Percentiles rank a stretch among this genome's conserved stretches.
Evolutionary conservation across 2,797 vertebrate species (phyloP).

Genomic region (Chiroxiphia lanceolata): DNA sequence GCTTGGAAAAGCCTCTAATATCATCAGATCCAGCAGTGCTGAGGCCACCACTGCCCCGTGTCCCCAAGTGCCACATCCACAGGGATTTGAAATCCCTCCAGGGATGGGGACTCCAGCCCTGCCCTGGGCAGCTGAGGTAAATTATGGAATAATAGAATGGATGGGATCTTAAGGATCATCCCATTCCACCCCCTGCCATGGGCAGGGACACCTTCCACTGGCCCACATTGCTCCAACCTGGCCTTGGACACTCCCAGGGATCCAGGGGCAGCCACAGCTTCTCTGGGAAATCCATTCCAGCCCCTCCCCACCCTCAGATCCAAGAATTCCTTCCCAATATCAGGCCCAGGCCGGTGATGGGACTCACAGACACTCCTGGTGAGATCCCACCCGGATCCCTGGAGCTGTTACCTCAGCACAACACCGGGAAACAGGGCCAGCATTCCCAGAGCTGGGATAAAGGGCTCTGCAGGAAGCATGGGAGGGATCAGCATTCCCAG

Average conservation of each 20-base stretch:
- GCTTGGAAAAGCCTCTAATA: neutral
- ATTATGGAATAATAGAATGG: neutral
- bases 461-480: too few species aligned
- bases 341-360: too few species aligned
- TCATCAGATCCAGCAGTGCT: neutral
- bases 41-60: neutral
- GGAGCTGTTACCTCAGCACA: too few species aligned
- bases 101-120: neutral
- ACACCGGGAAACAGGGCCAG: too few species aligned
- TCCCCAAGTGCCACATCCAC: neutral
- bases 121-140: neutral
- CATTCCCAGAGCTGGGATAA: too few species aligned
- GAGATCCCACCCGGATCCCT: too few species aligned
- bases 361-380: too few species aligned
- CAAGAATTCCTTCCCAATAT: neutral
- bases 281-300: neutral
- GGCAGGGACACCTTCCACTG: rapidly evolving
- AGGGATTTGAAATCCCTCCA: neutral
- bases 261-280: neutral
- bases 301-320: too few species aligned
- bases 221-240: rapidly evolving
- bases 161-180: neutral
- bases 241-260: neutral
- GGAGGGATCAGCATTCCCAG: too few species aligned
- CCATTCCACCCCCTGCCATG: neutral